Percentiles rank a stretch among this genome's conserved stretches.
Evolutionary conservation across 2,888 invertebrate genomes (phyloP).

Genomic region (Amiota minor): DNA sequence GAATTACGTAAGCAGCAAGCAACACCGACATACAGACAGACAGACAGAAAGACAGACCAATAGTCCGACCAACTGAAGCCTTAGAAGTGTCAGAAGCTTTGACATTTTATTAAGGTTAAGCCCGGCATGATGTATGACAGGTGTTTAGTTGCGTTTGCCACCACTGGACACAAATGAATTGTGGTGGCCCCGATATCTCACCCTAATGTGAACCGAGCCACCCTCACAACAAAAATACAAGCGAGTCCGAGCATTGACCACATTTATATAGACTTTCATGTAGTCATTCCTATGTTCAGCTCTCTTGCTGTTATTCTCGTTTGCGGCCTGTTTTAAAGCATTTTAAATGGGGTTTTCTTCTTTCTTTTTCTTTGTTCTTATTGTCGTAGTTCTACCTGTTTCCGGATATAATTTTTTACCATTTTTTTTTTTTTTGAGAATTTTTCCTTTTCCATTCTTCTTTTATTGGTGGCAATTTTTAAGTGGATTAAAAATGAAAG

Average conservation of each 20-base stretch:
- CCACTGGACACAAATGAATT: not conserved
- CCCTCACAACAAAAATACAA: constrained; percentile 2
- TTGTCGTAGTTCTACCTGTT: constrained; percentile 1
- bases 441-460: constrained; percentile 46
- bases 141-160: constrained; percentile 22
- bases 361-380: not conserved
- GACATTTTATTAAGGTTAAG: constrained; percentile 35
- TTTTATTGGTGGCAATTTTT: constrained; percentile 51
- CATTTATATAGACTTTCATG: too few relatives aligned
- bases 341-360: not conserved
- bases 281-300: too few relatives aligned
- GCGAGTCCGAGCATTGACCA: too few relatives aligned
- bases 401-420: not conserved
- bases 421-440: not conserved
- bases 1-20: constrained; percentile 13
- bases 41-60: too few relatives aligned
- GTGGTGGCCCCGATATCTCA: too few relatives aligned
- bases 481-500: constrained; percentile 53
- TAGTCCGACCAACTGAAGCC: not conserved
- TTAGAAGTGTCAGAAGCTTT: constrained; percentile 22
- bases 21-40: too few relatives aligned
- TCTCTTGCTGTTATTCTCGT: constrained; percentile 1
- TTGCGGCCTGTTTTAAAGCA: constrained; percentile 6
- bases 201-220: not conserved
- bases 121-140: constrained; percentile 34